A percentile compares a stretch with the other conserved stretches of the same genome.
These are phyloP conservation scores for Alitta virens DNA, from an alignment of 2,888 invertebrate genomes.

Conservation along the genomic window DNA sequence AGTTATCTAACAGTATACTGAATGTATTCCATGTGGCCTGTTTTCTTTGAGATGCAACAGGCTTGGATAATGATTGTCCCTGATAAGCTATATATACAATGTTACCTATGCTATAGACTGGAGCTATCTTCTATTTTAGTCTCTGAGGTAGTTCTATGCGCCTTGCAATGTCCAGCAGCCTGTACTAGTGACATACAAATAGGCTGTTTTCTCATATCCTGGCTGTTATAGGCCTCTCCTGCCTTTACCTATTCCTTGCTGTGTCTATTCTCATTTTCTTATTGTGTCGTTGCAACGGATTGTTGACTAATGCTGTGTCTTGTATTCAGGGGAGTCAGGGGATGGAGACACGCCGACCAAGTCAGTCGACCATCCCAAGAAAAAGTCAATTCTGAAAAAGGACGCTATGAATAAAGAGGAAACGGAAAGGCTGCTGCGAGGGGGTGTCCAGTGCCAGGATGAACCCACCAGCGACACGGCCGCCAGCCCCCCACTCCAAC, in stretches of 20 bases:
- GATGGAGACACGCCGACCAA: background rate
- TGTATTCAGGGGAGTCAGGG: slow-evolving; percentile 5
- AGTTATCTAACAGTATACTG: too few relatives aligned
- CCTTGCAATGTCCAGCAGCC: too few relatives aligned
- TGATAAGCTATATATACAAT: too few relatives aligned
- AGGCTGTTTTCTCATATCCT: too few relatives aligned
- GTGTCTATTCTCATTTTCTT: background rate
- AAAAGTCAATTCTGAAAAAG: slow-evolving; percentile 77
- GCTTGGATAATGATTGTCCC: too few relatives aligned
- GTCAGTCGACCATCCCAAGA: slow-evolving; percentile 54
- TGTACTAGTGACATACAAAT: too few relatives aligned
- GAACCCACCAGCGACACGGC: slow-evolving; percentile 68
- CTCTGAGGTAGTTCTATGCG: too few relatives aligned
- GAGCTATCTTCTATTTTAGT: too few relatives aligned
- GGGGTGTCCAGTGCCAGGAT: slow-evolving; percentile 58
- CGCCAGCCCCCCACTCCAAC: slow-evolving; percentile 48
- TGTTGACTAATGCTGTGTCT: too few relatives aligned
- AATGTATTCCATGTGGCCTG: too few relatives aligned
- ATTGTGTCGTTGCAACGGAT: background rate
- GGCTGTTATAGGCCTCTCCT: background rate
- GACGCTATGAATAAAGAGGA: slow-evolving; percentile 65
- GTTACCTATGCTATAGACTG: too few relatives aligned
- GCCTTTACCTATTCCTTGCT: background rate
- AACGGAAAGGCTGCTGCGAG: slow-evolving; percentile 72
- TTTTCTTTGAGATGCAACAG: too few relatives aligned